Evolutionary conservation across 2,797 vertebrate species (phyloP).

Genomic region (Liasis olivaceus): DNA sequence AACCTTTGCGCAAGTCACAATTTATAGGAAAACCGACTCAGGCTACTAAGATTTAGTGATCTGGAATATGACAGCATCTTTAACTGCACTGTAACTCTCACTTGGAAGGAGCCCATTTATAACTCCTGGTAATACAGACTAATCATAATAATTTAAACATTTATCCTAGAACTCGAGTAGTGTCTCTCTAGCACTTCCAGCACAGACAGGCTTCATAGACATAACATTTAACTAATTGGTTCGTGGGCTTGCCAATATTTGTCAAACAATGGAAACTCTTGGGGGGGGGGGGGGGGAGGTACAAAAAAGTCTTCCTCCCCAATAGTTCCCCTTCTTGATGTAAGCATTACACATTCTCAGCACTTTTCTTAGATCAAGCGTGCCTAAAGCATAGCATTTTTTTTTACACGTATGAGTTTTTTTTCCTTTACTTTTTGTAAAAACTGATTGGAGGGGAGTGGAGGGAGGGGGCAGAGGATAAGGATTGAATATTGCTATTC

Average conservation of each 20-base stretch:
- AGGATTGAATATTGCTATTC: background rate
- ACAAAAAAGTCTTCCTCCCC: constrained; percentile 24
- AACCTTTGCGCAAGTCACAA: background rate
- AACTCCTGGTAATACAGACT: constrained; percentile 32
- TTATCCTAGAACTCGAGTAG: constrained; percentile 45
- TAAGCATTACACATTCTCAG: constrained; percentile 41
- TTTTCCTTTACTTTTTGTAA: constrained; percentile 9
- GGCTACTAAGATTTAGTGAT: background rate
- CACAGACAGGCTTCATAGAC: constrained; percentile 51
- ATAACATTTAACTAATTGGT: constrained; percentile 58
- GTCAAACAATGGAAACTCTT: constrained; percentile 65
- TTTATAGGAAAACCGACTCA: background rate
- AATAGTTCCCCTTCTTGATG: constrained; percentile 46
- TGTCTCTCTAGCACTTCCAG: constrained; percentile 41
- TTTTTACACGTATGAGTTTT: constrained; percentile 41
- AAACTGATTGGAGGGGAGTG: background rate
- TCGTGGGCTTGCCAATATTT: constrained; percentile 63
- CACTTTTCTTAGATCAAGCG: constrained; percentile 42
- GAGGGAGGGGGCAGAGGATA: no score
- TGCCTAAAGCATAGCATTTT: background rate
- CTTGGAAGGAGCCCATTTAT: background rate
- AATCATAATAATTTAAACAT: constrained; percentile 58
- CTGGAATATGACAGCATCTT: background rate
- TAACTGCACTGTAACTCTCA: background rate
- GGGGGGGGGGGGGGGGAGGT: background rate